A percentile compares a stretch with the other conserved stretches of the same genome.
phyloP scores from a whole-genome alignment of 1,140 invertebrate genomes.

The Aphis craccivora region DNA sequence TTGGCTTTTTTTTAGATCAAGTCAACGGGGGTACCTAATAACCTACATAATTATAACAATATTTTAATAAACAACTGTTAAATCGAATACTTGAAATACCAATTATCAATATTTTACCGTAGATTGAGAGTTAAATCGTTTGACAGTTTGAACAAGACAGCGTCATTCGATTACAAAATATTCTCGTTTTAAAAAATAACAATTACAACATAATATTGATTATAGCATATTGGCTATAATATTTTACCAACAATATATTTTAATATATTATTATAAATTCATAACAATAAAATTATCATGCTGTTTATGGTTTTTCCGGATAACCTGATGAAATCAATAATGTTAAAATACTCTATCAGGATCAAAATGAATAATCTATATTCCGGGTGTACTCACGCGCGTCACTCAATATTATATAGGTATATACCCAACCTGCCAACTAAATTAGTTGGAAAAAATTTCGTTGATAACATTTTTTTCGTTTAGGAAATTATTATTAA shows the following conservation, averaged over 20 bases:
- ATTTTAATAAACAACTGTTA: not conserved
- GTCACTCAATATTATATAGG: not conserved
- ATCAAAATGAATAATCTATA: not conserved
- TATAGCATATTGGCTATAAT: no score
- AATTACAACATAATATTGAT: not conserved
- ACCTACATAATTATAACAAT: not conserved
- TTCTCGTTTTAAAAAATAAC: not conserved
- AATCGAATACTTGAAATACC: slow-evolving; percentile 30
- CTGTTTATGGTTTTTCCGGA: not conserved
- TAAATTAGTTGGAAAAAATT: not conserved
- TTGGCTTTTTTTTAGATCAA: not conserved
- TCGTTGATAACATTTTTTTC: not conserved
- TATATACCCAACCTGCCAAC: not conserved
- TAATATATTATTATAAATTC: not conserved
- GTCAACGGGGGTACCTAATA: not conserved
- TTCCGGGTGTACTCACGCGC: not conserved
- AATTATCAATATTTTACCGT: not conserved
- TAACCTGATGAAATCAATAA: not conserved
- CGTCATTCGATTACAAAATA: not conserved
- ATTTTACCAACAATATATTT: not conserved
- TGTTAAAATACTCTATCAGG: not conserved
- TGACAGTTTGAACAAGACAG: not conserved
- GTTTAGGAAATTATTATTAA: not conserved
- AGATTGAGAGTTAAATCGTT: not conserved
- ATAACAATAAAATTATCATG: not conserved